phyloP scores from a whole-genome alignment of 2,797 vertebrate species.

The Nyctibius grandis region DNA sequence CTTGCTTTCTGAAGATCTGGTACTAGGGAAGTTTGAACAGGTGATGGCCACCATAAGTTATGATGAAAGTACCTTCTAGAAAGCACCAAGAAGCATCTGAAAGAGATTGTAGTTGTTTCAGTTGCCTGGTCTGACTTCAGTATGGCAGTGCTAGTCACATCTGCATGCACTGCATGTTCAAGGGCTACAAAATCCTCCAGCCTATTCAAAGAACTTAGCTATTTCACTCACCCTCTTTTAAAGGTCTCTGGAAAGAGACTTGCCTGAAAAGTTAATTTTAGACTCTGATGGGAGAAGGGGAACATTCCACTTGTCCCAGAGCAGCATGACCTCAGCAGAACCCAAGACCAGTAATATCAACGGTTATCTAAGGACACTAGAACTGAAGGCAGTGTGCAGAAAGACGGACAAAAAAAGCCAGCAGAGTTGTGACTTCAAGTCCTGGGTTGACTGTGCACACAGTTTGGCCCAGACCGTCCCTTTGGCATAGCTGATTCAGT shows the following conservation, averaged over 20 bases:
- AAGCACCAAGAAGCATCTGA: neutral
- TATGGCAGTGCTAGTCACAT: neutral
- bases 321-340: neutral
- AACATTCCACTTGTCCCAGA: neutral
- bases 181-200: neutral
- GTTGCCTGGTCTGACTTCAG: neutral
- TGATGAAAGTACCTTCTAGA: neutral
- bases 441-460: neutral
- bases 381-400: neutral
- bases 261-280: neutral
- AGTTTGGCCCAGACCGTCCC: neutral
- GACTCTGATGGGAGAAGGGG: neutral
- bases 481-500: neutral
- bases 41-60: neutral
- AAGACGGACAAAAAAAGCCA: neutral
- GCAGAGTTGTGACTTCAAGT: neutral
- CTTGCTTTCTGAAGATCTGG: neutral
- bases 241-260: neutral
- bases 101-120: neutral
- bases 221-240: neutral
- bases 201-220: neutral
- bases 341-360: neutral
- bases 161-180: neutral
- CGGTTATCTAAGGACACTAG: neutral
- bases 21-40: neutral